These are phyloP conservation scores for Chloroceryle amazona DNA, from an alignment of 2,797 vertebrate genomes.

Conservation along the genomic window DNA sequence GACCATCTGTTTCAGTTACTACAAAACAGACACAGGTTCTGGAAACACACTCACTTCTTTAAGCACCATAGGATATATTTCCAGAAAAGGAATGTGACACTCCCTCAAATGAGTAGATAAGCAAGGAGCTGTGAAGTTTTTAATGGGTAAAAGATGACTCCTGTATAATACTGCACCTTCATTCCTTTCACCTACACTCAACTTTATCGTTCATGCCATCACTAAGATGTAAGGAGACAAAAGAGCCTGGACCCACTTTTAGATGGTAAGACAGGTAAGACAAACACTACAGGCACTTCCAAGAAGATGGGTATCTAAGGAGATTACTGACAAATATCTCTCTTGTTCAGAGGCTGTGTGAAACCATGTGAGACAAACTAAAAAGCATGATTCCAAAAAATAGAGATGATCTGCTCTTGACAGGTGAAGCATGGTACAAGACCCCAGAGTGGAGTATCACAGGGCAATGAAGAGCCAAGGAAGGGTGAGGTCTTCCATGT, in stretches of 20 bases:
- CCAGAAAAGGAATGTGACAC: background rate
- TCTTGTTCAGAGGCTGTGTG: background rate
- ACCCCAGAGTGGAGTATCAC: background rate
- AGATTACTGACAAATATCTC: background rate
- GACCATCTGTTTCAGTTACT: background rate
- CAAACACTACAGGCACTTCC: background rate
- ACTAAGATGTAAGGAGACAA: background rate
- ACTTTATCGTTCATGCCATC: background rate
- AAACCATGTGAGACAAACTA: background rate
- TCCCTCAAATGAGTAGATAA: background rate
- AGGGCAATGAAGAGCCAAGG: background rate
- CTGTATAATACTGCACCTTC: background rate
- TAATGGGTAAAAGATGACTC: background rate
- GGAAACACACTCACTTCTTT: background rate
- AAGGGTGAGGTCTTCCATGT: background rate
- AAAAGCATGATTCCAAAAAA: background rate
- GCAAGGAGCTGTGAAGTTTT: background rate
- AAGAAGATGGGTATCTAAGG: background rate
- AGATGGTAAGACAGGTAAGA: background rate
- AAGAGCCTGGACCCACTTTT: background rate
- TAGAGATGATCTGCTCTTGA: background rate
- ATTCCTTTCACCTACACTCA: background rate
- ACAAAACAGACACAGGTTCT: background rate
- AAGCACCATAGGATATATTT: background rate
- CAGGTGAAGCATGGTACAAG: background rate